Evolutionary conservation across 2,888 invertebrate genomes (phyloP).

Genomic region (Philereme vetulata): DNA sequence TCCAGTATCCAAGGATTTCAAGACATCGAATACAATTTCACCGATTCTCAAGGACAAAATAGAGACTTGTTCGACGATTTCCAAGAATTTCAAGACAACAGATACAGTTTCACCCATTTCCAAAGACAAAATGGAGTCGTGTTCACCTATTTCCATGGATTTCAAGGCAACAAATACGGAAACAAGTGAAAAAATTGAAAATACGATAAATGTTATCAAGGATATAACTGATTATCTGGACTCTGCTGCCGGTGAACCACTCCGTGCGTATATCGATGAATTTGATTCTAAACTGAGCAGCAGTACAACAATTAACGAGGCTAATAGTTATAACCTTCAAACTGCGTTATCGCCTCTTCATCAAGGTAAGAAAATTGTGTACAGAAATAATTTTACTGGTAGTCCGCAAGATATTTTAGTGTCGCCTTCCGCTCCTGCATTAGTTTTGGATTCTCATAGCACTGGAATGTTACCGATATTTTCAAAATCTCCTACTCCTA

Average conservation of each 20-base stretch:
- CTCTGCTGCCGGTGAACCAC: constrained; percentile 70
- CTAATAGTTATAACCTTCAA: constrained; percentile 39
- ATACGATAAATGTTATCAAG: constrained; percentile 47
- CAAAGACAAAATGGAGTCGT: constrained; percentile 44
- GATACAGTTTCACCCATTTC: constrained; percentile 38
- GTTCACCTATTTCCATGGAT: constrained; percentile 42
- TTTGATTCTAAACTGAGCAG: constrained; percentile 71
- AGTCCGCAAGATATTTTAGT: constrained; percentile 21
- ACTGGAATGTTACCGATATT: constrained; percentile 23
- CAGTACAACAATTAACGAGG: constrained; percentile 46
- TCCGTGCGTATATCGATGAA: constrained; percentile 73
- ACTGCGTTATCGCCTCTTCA: constrained; percentile 43
- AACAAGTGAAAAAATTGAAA: constrained; percentile 37
- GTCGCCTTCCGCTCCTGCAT: constrained; percentile 25
- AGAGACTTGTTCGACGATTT: constrained; percentile 63
- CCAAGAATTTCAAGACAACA: constrained; percentile 51
- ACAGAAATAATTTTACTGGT: constrained; percentile 19
- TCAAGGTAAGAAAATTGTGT: constrained; percentile 29
- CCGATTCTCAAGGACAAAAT: too few species aligned
- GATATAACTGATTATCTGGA: constrained; percentile 71
- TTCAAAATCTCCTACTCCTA: constrained; percentile 27
- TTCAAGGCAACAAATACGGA: constrained; percentile 32
- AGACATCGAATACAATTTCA: too few species aligned
- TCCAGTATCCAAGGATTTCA: constrained; percentile 24
- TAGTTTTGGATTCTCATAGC: constrained; percentile 42